phyloP scores from a whole-genome alignment of 2,888 invertebrate genomes.

The Temnothorax rugatulus region DNA sequence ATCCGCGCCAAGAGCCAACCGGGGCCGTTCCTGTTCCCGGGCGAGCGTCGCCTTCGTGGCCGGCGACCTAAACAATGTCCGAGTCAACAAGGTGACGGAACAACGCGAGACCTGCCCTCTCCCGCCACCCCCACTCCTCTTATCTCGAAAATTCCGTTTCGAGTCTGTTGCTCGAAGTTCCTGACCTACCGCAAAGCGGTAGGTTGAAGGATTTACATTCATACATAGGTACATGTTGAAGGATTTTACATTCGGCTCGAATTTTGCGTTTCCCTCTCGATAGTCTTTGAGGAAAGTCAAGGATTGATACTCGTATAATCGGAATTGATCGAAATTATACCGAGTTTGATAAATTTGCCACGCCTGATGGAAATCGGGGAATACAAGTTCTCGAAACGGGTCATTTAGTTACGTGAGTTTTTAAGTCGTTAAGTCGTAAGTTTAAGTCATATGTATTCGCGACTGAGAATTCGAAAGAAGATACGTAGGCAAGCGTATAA shows the following conservation, averaged over 20 bases:
- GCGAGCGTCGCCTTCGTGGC: constrained; percentile 54
- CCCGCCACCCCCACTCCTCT: background rate
- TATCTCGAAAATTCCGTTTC: constrained; percentile 17
- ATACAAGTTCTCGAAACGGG: background rate
- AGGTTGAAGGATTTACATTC: background rate
- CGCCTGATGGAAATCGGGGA: background rate
- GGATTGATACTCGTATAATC: background rate
- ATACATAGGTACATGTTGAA: background rate
- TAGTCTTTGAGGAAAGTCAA: background rate
- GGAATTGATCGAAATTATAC: background rate
- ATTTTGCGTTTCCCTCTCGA: background rate
- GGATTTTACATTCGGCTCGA: background rate
- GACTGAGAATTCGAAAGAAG: background rate
- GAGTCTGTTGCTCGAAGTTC: background rate
- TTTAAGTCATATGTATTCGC: background rate
- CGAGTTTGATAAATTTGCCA: background rate
- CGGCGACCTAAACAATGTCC: constrained; percentile 66
- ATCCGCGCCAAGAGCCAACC: constrained; percentile 72
- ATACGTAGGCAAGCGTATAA: background rate
- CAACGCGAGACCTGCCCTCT: background rate
- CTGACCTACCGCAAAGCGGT: background rate
- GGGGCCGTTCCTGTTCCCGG: constrained; percentile 58
- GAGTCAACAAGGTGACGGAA: constrained; percentile 56
- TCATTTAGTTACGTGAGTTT: background rate
- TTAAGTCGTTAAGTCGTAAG: background rate